Evolutionary conservation across 1,140 invertebrate genomes (phyloP), one percentile per base, ranked within the genome.

Genomic region (Heliconius nattereri): DNA sequence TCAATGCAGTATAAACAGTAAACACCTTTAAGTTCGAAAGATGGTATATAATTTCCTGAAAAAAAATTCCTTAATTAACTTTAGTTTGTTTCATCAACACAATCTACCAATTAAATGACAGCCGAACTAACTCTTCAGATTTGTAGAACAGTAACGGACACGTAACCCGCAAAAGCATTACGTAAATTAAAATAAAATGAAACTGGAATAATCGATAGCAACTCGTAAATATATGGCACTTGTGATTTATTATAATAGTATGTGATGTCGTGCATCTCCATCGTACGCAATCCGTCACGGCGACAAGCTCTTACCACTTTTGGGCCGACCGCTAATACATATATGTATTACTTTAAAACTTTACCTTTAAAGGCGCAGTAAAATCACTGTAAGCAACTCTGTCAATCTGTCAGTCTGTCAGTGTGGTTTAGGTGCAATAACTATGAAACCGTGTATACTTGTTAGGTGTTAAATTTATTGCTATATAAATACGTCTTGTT

Each of bases 391-490:
- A 66, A 79, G 71, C 73, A 49, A 76, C 73, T 26, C 80, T 71
- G 80, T 81, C 80, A 81, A 81, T 81, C 37, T 78, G 80, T 81
- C 80, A 75, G 77, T 81, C 80, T 78, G 73, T 70, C 49, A 71
- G 40, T 74, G 35, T 54, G 71, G 73, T 35, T 57, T 54, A 73
- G 72, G 35, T 23, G 35, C 57, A 40, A 49, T 78, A 78, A 71
- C 70, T 78, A 71, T 52, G 40, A 26, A 49, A 79, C 73, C 26
- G 60, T 45, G 40, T 70, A 75, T 35, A 32, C 70, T 71, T 73
- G 76, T 78, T 78, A 78, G 71, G 76, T 78, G 76, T 72, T 54
- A 78, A 78, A 78, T 78, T 78, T 78, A 78, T 60, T 54, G 71
- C 77, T 37, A 57, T 73, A 57, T 20, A 52, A 20, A 52, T 20